phyloP scores from a whole-genome alignment of 2,797 vertebrate species.

The Darevskia nairensis region DNA sequence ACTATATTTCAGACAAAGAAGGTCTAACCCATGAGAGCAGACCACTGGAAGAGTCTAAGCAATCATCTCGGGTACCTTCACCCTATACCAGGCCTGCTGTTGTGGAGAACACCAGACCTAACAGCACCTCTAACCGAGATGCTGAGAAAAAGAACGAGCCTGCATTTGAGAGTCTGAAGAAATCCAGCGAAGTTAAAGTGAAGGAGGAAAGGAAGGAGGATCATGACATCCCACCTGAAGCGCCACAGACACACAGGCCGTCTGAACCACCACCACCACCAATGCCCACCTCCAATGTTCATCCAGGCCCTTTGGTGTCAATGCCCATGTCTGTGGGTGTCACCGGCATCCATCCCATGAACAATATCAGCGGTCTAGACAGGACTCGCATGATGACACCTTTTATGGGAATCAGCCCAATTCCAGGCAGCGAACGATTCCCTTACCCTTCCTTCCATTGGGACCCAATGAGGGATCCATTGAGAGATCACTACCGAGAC shows the following conservation, averaged over 20 bases:
- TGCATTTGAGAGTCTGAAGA: conserved; percentile 86
- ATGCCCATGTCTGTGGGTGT: conserved; percentile 92
- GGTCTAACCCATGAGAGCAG: conserved; percentile 84
- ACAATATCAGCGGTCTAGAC: conserved; percentile 90
- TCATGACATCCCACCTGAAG: conserved; percentile 85
- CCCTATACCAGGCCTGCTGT: conserved; percentile 87
- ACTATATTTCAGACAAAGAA: conserved; percentile 89
- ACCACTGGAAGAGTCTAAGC: conserved; percentile 86
- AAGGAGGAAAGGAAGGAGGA: conserved; percentile 98
- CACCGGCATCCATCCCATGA: conserved; percentile 91
- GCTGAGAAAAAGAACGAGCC: conserved; percentile 86
- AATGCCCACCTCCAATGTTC: conserved; percentile 74
- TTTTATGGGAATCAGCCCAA: conserved; percentile 97
- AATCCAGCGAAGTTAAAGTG: conserved; percentile 92
- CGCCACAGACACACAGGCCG: conserved; percentile 80
- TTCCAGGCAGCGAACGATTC: conserved; percentile 93
- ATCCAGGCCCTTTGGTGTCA: conserved; percentile 83
- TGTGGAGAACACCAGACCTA: conserved; percentile 85
- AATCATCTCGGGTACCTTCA: conserved; percentile 85
- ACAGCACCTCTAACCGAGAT: conserved; percentile 86
- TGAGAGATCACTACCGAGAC: conserved; percentile 91
- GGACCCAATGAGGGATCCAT: conserved; percentile 92
- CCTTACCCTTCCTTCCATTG: conserved; percentile 96
- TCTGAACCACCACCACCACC: conserved; percentile 73
- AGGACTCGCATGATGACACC: conserved; percentile 97